Evolutionary conservation across 2,888 invertebrate genomes (phyloP).

Genomic region (Epinotia demarniana): DNA sequence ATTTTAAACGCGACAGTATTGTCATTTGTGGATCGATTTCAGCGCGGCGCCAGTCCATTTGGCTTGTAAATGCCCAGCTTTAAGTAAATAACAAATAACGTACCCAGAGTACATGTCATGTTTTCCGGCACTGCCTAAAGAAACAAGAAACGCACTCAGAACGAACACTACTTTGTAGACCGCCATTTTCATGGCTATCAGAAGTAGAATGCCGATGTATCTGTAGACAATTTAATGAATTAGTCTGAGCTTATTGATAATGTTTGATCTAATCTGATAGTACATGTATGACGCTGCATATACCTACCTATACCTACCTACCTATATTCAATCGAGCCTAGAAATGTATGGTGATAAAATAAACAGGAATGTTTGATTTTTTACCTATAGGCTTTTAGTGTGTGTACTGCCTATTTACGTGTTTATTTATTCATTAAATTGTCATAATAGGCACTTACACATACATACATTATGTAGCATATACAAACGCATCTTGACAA

Average conservation of each 20-base stretch:
- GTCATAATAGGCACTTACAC: background rate
- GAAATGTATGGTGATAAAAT: conserved; percentile 3
- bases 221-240: conserved; percentile 26
- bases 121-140: conserved; percentile 44
- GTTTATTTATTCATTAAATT: background rate
- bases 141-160: conserved; percentile 30
- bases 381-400: too few relatives aligned
- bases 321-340: background rate
- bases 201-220: conserved; percentile 16
- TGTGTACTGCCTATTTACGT: background rate
- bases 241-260: conserved; percentile 23
- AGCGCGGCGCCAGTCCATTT: too few relatives aligned
- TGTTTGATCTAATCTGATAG: conserved; percentile 10
- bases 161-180: background rate
- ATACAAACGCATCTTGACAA: background rate
- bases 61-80: too few relatives aligned
- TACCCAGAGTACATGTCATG: conserved; percentile 55
- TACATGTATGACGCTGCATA: background rate
- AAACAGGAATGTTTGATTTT: background rate
- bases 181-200: conserved; percentile 25
- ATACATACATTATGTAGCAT: too few relatives aligned
- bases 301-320: too few relatives aligned
- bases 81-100: conserved; percentile 13
- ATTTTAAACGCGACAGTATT: too few relatives aligned
- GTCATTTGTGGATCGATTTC: too few relatives aligned